phyloP scores from a whole-genome alignment of 2,797 vertebrate species.

The Cyprinella venusta region DNA sequence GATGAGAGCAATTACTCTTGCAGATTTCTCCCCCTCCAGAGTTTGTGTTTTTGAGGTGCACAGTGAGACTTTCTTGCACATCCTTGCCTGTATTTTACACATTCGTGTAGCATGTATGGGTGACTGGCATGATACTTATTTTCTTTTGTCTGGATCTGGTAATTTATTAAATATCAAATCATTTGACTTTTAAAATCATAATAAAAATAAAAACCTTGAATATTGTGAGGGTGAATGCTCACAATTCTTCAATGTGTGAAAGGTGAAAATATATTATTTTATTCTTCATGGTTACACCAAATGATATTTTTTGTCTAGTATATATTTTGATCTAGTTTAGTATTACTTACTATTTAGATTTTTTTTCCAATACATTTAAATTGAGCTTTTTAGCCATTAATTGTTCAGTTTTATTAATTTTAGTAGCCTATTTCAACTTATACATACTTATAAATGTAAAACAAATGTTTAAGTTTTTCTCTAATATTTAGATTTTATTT shows the following conservation, averaged over 20 bases:
- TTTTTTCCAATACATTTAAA: neutral
- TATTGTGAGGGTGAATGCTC: neutral
- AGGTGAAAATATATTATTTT: neutral
- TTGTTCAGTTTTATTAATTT: neutral
- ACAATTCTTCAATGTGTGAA: neutral
- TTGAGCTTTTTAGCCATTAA: neutral
- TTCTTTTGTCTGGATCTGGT: neutral
- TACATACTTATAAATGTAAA: too few relatives aligned
- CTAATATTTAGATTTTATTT: neutral
- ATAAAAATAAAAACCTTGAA: neutral
- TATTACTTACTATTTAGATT: neutral
- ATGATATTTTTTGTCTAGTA: neutral
- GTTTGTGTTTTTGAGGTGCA: constrained; percentile 49
- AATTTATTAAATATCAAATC: neutral
- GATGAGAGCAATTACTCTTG: constrained; percentile 63
- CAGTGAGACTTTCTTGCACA: constrained; percentile 27
- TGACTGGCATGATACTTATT: neutral
- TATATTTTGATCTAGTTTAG: neutral
- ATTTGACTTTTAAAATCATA: neutral
- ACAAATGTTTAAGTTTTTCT: neutral
- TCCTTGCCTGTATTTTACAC: neutral
- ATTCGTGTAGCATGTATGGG: neutral
- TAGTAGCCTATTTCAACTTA: neutral
- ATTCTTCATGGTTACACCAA: neutral
- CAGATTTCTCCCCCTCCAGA: constrained; percentile 49